Conservation (phyloP, 1,140 invertebrate species). For the Anadara kagoshimensis region DNA sequence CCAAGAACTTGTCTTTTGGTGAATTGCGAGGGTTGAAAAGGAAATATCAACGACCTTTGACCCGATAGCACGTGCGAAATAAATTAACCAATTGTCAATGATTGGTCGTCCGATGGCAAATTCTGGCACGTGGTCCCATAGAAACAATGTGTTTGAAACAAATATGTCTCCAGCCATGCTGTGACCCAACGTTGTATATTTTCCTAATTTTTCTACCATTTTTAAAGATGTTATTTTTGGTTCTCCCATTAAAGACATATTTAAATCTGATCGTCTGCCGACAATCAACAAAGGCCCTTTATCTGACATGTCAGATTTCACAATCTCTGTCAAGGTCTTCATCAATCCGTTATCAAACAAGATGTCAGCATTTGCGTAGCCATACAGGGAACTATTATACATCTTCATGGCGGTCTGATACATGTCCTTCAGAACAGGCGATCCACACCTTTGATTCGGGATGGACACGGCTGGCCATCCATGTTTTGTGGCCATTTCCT, state of each 20-base stretch:
- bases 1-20: not conserved
- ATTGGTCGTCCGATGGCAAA: not conserved
- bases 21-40: not conserved
- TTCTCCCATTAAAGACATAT: not conserved
- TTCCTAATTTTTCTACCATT: not conserved
- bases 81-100: not conserved
- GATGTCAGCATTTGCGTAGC: slow-evolving; percentile 11
- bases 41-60: not conserved
- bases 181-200: not conserved
- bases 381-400: not conserved
- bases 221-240: not conserved
- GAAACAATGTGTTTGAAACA: slow-evolving; percentile 1
- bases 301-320: not conserved
- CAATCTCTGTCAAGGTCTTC: not conserved
- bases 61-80: not conserved
- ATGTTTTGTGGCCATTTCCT: not conserved
- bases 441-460: not conserved
- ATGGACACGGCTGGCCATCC: not conserved
- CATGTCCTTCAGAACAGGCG: not conserved
- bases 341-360: not conserved
- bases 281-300: not conserved
- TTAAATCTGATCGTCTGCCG: not conserved
- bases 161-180: not conserved
- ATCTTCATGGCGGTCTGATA: not conserved
- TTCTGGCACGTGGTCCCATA: not conserved